Percentiles rank a stretch among this genome's conserved stretches.
Conservation (phyloP, 2,113 vertebrate species). For the Orthochromis indermauri region DNA sequence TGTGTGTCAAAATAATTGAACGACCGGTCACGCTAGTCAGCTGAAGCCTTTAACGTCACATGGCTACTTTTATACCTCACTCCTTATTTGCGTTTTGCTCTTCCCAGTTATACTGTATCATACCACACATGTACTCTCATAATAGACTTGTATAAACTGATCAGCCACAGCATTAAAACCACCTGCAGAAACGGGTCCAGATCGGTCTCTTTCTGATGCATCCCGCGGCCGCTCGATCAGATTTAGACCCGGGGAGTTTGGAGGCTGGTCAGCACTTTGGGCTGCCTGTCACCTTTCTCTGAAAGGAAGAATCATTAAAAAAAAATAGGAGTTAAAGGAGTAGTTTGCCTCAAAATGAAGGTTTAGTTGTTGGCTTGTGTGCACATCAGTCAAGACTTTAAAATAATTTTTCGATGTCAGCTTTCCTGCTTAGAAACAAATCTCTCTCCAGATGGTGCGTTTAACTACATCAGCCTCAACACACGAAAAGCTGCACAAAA, state of each 20-base stretch:
- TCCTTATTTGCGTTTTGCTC: conserved; percentile 8
- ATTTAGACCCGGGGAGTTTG: not conserved
- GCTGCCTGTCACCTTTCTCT: not conserved
- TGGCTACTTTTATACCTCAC: conserved; percentile 37
- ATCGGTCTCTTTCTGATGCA: not conserved
- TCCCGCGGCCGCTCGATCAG: not conserved
- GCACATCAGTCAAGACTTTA: not conserved
- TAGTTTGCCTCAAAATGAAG: conserved; percentile 17
- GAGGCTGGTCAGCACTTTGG: not conserved
- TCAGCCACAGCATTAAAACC: not conserved
- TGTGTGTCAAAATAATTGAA: not conserved
- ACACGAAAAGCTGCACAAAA: not conserved
- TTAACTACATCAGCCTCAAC: not conserved
- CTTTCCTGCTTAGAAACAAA: not conserved
- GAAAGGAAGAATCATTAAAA: not conserved
- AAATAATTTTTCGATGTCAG: not conserved
- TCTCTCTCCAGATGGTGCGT: not conserved
- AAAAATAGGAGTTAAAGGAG: not conserved
- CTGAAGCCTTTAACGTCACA: conserved; percentile 26
- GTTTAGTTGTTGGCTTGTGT: not conserved
- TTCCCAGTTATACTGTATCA: not conserved
- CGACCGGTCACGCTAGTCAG: not conserved
- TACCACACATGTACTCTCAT: conserved; percentile 18
- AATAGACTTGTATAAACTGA: not conserved
- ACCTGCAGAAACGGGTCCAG: not conserved